Evolutionary conservation across 2,888 invertebrate genomes (phyloP).

Genomic region (Drosophila maculinotata): DNA sequence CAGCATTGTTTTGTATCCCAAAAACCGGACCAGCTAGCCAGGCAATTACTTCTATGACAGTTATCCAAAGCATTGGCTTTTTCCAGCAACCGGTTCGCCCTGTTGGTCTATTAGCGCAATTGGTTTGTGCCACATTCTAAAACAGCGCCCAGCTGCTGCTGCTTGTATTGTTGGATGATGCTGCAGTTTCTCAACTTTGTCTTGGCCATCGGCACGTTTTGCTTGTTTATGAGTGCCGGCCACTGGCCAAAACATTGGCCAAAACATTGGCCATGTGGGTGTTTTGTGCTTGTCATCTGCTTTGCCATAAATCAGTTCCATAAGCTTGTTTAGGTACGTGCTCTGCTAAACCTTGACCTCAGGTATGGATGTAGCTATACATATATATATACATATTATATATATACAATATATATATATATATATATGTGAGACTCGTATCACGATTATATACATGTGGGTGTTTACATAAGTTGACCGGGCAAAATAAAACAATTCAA

Average conservation of each 20-base stretch:
- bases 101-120: slow-evolving; percentile 66
- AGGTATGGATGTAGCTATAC: slow-evolving; percentile 8
- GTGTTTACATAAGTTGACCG: neutral
- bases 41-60: slow-evolving; percentile 35
- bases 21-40: too few species aligned
- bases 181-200: slow-evolving; percentile 42
- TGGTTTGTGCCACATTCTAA: slow-evolving; percentile 71
- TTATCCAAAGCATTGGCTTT: slow-evolving; percentile 35
- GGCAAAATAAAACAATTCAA: neutral
- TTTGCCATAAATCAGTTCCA: slow-evolving; percentile 41
- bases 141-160: slow-evolving; percentile 22
- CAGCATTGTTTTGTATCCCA: too few species aligned
- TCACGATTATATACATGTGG: neutral
- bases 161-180: slow-evolving; percentile 32
- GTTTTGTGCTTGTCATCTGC: slow-evolving; percentile 29
- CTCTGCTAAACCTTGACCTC: slow-evolving; percentile 51
- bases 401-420: slow-evolving; percentile 2
- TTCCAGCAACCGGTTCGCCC: slow-evolving; percentile 41
- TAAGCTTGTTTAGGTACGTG: slow-evolving; percentile 37
- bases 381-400: neutral
- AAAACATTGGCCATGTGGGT: slow-evolving; percentile 41
- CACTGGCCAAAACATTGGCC: slow-evolving; percentile 9
- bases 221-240: slow-evolving; percentile 17
- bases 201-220: slow-evolving; percentile 49
- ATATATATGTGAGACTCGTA: too few species aligned